Percentiles rank a stretch among this genome's conserved stretches.
Conservation (phyloP, 2,888 invertebrate genomes). For the Calliphora vomitoria region DNA sequence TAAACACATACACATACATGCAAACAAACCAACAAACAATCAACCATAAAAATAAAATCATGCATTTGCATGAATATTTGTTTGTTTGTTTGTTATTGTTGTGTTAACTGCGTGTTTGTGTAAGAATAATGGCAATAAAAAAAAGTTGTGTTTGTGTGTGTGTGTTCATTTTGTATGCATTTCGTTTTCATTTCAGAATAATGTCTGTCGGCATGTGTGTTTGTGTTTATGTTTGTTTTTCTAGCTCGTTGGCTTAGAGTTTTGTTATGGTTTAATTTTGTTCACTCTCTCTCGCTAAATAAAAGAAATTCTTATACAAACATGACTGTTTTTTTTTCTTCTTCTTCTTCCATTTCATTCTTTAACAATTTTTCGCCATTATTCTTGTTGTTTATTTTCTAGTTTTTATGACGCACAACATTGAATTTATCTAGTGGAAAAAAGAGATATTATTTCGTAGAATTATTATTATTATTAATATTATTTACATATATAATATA, state of each 20-base stretch:
- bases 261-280: constrained; percentile 42
- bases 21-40: constrained; percentile 4
- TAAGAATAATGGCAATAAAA: neutral
- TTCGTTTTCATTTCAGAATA: neutral
- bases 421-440: constrained; percentile 56
- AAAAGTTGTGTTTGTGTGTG: constrained; percentile 5
- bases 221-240: constrained; percentile 16
- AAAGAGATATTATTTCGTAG: constrained; percentile 6
- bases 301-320: constrained; percentile 50
- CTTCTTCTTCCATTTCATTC: neutral
- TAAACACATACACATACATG: constrained; percentile 35
- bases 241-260: constrained; percentile 38
- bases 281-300: constrained; percentile 39
- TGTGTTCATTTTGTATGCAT: neutral
- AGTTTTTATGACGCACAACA: constrained; percentile 54
- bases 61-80: constrained; percentile 13
- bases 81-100: neutral
- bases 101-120: neutral
- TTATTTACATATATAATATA: neutral
- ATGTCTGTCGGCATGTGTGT: neutral
- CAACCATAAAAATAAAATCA: neutral
- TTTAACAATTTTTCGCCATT: neutral
- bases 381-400: constrained; percentile 28
- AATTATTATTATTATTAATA: neutral
- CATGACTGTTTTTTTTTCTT: constrained; percentile 15